These are phyloP conservation scores for Mya arenaria DNA, from an alignment of 1,140 invertebrate species.

Conservation along the genomic window DNA sequence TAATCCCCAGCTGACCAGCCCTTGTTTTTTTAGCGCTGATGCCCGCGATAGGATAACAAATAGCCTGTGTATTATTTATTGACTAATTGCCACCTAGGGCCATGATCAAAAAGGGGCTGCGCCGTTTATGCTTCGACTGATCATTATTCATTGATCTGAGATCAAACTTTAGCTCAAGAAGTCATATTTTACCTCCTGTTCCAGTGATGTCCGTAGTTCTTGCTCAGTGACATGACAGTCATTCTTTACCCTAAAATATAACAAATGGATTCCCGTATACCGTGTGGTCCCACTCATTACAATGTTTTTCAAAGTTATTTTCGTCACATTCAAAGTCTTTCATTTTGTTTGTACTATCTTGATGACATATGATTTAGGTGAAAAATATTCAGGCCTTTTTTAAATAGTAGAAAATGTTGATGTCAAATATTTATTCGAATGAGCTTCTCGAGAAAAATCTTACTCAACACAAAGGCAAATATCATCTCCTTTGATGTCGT, in stretches of 20 bases:
- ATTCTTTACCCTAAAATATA: neutral
- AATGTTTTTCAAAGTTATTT: neutral
- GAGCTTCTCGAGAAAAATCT: no score
- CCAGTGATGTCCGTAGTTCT: neutral
- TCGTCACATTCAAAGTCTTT: neutral
- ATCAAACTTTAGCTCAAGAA: no score
- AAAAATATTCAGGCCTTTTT: no score
- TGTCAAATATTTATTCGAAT: no score
- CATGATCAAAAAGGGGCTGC: neutral
- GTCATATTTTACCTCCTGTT: neutral
- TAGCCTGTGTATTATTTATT: neutral
- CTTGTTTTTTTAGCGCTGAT: neutral
- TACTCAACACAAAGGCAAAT: conserved; percentile 43
- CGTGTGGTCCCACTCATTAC: neutral
- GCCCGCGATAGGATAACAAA: neutral
- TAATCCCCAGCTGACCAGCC: neutral
- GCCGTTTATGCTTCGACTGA: neutral
- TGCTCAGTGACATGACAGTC: neutral
- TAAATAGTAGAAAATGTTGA: neutral
- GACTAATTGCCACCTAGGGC: neutral
- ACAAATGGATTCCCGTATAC: no score
- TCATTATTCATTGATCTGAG: neutral
- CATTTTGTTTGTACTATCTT: neutral
- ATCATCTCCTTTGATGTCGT: conserved; percentile 10
- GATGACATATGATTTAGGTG: neutral